Evolutionary conservation across 2,113 vertebrate species (phyloP), one percentile per base, ranked within the genome.

Genomic region (Blennius ocellaris): DNA sequence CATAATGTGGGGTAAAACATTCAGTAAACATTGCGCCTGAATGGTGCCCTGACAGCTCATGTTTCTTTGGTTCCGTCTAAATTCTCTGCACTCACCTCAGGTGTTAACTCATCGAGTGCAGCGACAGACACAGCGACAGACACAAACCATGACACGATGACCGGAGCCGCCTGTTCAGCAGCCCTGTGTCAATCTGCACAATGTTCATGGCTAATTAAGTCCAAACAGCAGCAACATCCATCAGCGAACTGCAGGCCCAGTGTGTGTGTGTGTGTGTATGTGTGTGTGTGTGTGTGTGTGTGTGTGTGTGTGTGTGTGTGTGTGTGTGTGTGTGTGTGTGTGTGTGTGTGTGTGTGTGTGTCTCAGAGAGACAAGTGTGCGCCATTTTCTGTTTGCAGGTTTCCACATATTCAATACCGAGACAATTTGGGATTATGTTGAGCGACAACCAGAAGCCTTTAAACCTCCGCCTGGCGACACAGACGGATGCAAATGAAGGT

Each of bases 381-480:
- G 37, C 38, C 30, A 58, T 12, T 71, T 63, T 37, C 51, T 60
- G 68, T 63, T 50, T 60, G 57, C 57, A 61, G 65, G 49, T 73
- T 51, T 45, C 6, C 21, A 43, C 10, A 11, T 15, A 11, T 37
- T 58, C 64, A 75, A 53, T 14, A 52, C 65, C 41, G 11, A 30
- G 21, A 78, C 60, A 70, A n/a, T 81, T 64, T 51, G 38, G 72
- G 77, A 84, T 84, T 65, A 73, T 8, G 45, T n/a, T 52, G 48
- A 81, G 49, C 16, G 40, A 56, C 21, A 30, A 30, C 21, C 21
- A 30, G 21, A 30, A 30, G 21, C 21, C 21, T 30, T 30, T 30
- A 30, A 30, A 30, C 21, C 21, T 30, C 21, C 21, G 21, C 21
- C 21, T 30, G 21, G 21, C 21, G 21, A 30, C 21, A 30, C 21